Base-by-base conservation (phyloP, 2,113 vertebrate genomes). In the Anguilla japonica region DNA sequence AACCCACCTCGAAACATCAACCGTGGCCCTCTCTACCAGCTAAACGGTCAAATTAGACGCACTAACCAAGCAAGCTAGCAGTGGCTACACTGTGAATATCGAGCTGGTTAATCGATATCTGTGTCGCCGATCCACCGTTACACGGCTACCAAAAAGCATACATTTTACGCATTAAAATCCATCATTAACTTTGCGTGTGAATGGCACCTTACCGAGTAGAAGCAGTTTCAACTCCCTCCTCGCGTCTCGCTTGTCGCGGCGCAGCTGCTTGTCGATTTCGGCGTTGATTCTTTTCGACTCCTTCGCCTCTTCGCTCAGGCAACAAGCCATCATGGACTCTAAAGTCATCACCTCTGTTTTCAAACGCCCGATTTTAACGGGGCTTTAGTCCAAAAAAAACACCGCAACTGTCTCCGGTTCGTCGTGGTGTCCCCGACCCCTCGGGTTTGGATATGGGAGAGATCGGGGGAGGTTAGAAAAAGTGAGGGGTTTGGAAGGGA, bases 241-340 rank as follows among this genome's bases (percentile, higher is more conserved):
- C 75, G 98, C 96, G 94, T 98, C 98, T 89, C 97, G 96, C 91
- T 99, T 99, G 95, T 99, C 98, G 93, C 98, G 96, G 94, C 97
- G 97, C 89, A 99, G 96, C 93, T 99, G 98, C 95, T 98, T 99
- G 94, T 99, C 98, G 94, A 98, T 99, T 95, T 98, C 98, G 89
- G 97, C 97, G 95, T 99, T 99, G 96, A 99, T 99, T 94, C 98
- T 96, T 94, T 98, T 98, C 89, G 98, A 98, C 95, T 99, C 98
- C 96, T 99, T 98, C 94, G 97, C 97, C 97, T 99, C 98, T 92
- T 99, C 98, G 94, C 98, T 99, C 94, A 98, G 96, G 97, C 98
- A 99, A 94, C 98, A 98, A 94, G 98, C 98, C 98, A 98, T 99
- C 97, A 98, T 98, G 95, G 97, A 98, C 95, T 97, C 97, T 93